Evolutionary conservation across 2,888 invertebrate species (phyloP), one percentile per base, ranked within the genome.

Genomic region (Mythimna ferrago): DNA sequence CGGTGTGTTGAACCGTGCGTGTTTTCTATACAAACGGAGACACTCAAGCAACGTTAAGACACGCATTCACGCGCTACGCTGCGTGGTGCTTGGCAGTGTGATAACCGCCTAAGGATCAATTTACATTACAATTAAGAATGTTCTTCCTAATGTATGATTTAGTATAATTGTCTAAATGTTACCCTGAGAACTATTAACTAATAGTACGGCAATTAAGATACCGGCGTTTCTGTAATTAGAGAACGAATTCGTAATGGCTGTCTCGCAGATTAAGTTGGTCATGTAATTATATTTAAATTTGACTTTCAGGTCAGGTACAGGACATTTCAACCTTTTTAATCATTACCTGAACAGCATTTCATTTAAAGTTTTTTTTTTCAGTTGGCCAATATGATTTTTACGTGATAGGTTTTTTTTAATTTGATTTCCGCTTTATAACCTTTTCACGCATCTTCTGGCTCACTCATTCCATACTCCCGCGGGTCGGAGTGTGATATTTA

Each of bases 111-210:
- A 7, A 56, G 48, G 19, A 71, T 75, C 70, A 65, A 75, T 76
- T 80, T 72, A 80, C 62, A 69, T 76, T 60, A 64, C 21, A 83
- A 80, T 71, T 63, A 74, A 74, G 71, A 82, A 82, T 75, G 16
- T 57, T 57, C 21, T 21, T 32, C n/a, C 51, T 69, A 71, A 80
- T 69, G 32, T 69, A 70, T 84, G 53, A 72, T 76, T 71, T 62
- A 64, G 56, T 70, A 32, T 73, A 81, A 82, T 84, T 71, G 66
- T 71, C 69, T 32, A 32, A 84, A 74, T 65, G 54, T 81, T 73
- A 48, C 51, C 38, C 66, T 67, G 53, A 62, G 67, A 84, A 81
- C 73, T 77, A 81, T 81, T 71, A 71, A 72, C 71, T 70, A 70
- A 80, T 77, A 71, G 63, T 66, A 44, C 26, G 48, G 73, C 63